These are phyloP conservation scores for Hydrotaea cyrtoneurina DNA, from an alignment of 2,888 invertebrate genomes.

Conservation along the genomic window DNA sequence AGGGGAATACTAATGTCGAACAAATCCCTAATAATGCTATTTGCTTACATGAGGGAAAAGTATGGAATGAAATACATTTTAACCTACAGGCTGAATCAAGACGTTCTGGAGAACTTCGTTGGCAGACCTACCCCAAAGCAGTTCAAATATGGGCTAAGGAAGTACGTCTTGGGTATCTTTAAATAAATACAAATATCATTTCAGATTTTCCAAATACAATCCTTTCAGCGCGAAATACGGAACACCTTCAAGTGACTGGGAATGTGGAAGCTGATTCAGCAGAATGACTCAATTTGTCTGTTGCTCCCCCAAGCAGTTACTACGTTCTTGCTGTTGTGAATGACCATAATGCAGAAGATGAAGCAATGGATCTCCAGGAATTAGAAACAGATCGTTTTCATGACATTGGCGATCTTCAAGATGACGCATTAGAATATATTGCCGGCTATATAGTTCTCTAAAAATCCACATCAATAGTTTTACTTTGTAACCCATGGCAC, in stretches of 20 bases:
- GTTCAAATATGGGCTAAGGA: conserved; percentile 35
- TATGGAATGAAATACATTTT: conserved; percentile 31
- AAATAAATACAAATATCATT: too few relatives aligned
- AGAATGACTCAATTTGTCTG: background rate
- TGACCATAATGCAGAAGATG: background rate
- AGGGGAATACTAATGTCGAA: conserved; percentile 34
- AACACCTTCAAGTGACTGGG: too few relatives aligned
- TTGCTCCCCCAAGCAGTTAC: background rate
- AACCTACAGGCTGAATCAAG: conserved; percentile 36
- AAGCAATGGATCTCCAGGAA: background rate
- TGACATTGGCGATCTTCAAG: conserved; percentile 39
- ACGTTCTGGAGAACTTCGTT: conserved; percentile 44
- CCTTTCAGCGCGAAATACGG: too few relatives aligned
- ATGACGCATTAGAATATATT: conserved; percentile 48
- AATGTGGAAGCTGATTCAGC: background rate
- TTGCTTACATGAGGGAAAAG: too few relatives aligned
- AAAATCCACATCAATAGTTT: too few relatives aligned
- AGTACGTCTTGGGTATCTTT: conserved; percentile 10
- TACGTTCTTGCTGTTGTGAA: background rate
- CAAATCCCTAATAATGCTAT: conserved; percentile 7
- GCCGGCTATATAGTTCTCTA: conserved; percentile 37
- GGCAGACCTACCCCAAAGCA: conserved; percentile 35
- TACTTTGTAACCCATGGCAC: too few relatives aligned
- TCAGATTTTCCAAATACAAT: too few relatives aligned
- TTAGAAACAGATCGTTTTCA: background rate